These are phyloP conservation scores for Hydractinia symbiolongicarpus DNA, from an alignment of 30 jellyfish, hydroid and myxozoan species.

Conservation along the genomic window DNA sequence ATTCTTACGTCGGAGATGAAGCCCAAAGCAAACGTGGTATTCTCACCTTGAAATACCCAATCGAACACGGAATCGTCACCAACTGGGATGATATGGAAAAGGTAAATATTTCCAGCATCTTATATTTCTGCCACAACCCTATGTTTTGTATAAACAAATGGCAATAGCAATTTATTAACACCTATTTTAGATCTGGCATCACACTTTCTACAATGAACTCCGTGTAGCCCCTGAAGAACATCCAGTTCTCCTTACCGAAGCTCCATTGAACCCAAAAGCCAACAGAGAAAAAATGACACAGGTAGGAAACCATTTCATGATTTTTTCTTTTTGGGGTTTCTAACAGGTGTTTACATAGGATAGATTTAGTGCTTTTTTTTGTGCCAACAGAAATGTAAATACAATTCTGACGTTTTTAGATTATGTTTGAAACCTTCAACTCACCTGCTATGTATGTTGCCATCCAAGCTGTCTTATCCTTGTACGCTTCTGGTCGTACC, in stretches of 20 bases:
- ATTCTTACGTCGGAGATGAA: constrained; percentile 99
- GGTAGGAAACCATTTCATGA: constrained; percentile 6
- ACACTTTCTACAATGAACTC: constrained; percentile 97
- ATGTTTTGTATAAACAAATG: no score
- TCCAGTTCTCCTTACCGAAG: constrained; percentile 98
- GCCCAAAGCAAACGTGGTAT: constrained; percentile 99
- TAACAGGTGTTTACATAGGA: background rate
- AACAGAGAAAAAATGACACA: constrained; percentile 99
- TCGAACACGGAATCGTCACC: constrained; percentile 99
- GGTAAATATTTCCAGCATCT: constrained; percentile 17
- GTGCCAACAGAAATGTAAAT: no score
- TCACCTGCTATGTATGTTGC: constrained; percentile 99
- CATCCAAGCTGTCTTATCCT: constrained; percentile 96
- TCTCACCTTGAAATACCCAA: constrained; percentile 95
- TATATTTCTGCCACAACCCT: no score
- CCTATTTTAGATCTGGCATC: constrained; percentile 92
- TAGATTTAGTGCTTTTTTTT: background rate
- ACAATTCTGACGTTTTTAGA: constrained; percentile 2
- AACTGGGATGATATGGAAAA: constrained; percentile 99
- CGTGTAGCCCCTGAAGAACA: constrained; percentile 99
- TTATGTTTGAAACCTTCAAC: constrained; percentile 93
- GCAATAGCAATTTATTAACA: no score
- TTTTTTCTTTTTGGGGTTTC: background rate
- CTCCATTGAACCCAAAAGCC: constrained; percentile 98
- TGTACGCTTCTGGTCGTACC: constrained; percentile 99